Evolutionary conservation across 2,797 vertebrate genomes (phyloP), one percentile per base, ranked within the genome.

Genomic region (Cryptoprocta ferox): DNA sequence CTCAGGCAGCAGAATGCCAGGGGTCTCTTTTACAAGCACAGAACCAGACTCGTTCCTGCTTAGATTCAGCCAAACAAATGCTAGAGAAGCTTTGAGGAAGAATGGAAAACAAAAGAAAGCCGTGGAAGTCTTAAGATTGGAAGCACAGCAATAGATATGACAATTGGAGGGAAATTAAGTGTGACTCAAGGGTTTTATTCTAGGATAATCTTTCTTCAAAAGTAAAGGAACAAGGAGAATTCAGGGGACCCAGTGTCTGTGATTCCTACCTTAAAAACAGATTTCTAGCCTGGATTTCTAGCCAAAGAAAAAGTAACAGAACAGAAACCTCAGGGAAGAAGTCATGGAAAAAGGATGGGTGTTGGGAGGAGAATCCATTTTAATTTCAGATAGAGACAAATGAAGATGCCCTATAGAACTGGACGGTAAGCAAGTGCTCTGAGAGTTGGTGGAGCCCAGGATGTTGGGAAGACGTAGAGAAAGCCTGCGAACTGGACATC

Each of bases 401-500:
- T 2, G 16, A 21, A 35, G 32, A 26, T 14, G 16, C 11, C 8
- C 19, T 32, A 2, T 14, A 24, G 37, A n/a, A 12, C 13, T 6
- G 2, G 42, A 26, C 1, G 9, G 76, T 6, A 0, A 68, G 30
- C 6, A 2, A 71, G 24, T 3, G 37, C 32, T 65, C 7, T 5
- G 11, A 13, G 70, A 16, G 30, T 0, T 32, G 9, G 10, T 19
- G 53, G 39, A 82, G 6, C 5, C 2, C 1, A 48, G 4, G 7
- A 12, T 15, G 63, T 48, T 26, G 14, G 45, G 35, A 18, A 14
- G 15, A 12, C 30, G 0, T 15, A 11, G 48, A 81, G 79, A 50
- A 14, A 6, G 3, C 5, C 10, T 0, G 1, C 21, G 50, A n/a
- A 8, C 2, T 10, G 7, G 16, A 6, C 28, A 10, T 3, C 18